phyloP scores from a whole-genome alignment of 2,113 vertebrate species.

The Toxotes jaculatrix region DNA sequence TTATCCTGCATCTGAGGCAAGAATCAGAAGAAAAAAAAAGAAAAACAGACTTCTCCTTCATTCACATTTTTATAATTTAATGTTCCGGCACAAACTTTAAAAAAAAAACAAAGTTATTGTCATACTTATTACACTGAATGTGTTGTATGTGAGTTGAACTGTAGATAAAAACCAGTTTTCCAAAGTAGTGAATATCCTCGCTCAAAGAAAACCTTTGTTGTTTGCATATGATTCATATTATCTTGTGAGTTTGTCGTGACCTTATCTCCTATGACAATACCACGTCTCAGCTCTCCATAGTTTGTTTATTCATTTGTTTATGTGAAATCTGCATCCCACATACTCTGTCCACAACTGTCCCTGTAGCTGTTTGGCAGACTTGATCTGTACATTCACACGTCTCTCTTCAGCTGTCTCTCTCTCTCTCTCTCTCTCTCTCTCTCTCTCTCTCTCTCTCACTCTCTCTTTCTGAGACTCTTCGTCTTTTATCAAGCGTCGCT shows the following conservation, averaged over 20 bases:
- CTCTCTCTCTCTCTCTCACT: no score
- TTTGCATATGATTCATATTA: not conserved
- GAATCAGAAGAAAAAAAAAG: not conserved
- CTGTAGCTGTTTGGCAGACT: not conserved
- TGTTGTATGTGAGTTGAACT: not conserved
- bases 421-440: no score
- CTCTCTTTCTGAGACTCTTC: not conserved
- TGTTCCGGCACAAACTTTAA: not conserved
- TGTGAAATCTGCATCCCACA: not conserved
- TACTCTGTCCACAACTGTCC: not conserved
- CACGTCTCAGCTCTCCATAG: no score
- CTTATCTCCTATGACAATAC: not conserved
- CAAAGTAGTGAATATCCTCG: not conserved
- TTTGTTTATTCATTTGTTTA: no score
- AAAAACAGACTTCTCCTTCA: not conserved
- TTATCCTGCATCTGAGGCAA: not conserved
- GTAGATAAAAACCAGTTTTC: not conserved
- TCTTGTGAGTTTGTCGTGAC: not conserved
- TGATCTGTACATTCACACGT: slow-evolving; percentile 43
- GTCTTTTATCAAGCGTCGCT: slow-evolving; percentile 30
- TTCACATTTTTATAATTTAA: slow-evolving; percentile 13
- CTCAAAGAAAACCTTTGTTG: not conserved
- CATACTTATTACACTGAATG: slow-evolving; percentile 2
- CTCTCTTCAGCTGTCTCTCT: not conserved
- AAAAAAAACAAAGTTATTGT: slow-evolving; percentile 1